These are phyloP conservation scores for Cryptocephalus moraei DNA, from an alignment of 2,888 invertebrate species.

Conservation along the genomic window DNA sequence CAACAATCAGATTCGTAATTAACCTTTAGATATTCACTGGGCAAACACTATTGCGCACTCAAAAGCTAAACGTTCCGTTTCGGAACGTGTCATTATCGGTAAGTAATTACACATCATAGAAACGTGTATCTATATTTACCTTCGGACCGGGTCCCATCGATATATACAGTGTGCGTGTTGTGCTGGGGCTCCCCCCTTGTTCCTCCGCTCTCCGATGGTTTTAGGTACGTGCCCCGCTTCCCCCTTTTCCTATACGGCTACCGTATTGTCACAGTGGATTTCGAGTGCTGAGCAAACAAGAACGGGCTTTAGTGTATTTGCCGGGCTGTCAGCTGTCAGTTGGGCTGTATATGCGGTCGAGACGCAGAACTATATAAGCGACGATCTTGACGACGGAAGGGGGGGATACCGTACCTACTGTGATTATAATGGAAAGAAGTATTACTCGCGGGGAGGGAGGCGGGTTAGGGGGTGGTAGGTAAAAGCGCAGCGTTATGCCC, in stretches of 20 bases:
- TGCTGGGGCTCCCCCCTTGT: neutral
- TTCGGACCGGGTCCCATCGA: conserved; percentile 8
- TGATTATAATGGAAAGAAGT: neutral
- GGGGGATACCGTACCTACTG: neutral
- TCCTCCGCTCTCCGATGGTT: conserved; percentile 7
- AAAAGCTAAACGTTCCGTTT: no score
- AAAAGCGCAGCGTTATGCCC: no score
- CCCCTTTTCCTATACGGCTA: conserved; percentile 25
- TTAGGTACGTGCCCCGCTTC: conserved; percentile 15
- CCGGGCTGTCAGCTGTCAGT: conserved; percentile 32
- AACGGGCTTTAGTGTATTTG: conserved; percentile 34
- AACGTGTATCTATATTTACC: conserved; percentile 21
- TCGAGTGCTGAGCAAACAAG: conserved; percentile 38
- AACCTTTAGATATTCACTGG: no score
- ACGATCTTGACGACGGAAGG: neutral
- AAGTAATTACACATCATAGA: conserved; percentile 22
- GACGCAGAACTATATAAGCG: neutral
- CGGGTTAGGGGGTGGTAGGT: no score
- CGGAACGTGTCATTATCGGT: conserved; percentile 22
- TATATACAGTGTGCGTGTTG: neutral
- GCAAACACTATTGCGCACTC: no score
- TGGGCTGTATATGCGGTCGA: conserved; percentile 8
- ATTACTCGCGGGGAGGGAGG: no score
- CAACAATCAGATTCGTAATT: no score
- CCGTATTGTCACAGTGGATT: conserved; percentile 39